phyloP scores from a whole-genome alignment of 2,113 vertebrate genomes.

The Epinephelus lanceolatus region DNA sequence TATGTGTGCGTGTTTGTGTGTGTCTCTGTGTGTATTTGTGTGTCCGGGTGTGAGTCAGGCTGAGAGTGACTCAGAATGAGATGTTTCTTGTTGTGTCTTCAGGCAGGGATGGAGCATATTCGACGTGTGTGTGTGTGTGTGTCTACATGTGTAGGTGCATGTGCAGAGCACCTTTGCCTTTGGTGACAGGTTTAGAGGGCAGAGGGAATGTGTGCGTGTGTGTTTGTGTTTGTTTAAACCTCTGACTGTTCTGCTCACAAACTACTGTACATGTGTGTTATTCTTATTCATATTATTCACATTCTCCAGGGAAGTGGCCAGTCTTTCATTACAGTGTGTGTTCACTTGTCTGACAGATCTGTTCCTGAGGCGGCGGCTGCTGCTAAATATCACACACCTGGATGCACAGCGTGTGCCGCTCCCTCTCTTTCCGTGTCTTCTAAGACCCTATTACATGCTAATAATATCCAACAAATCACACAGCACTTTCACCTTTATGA shows the following conservation, averaged over 20 bases:
- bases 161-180: slow-evolving; percentile 52
- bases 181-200: slow-evolving; percentile 62
- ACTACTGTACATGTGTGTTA: slow-evolving; percentile 60
- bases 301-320: slow-evolving; percentile 62
- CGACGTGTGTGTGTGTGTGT: slow-evolving; percentile 9
- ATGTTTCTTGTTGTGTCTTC: slow-evolving; percentile 69
- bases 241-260: slow-evolving; percentile 3
- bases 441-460: slow-evolving; percentile 62
- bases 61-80: slow-evolving; percentile 64
- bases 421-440: slow-evolving; percentile 39
- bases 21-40: slow-evolving; percentile 18
- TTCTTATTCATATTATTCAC: slow-evolving; percentile 68
- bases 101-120: slow-evolving; percentile 48
- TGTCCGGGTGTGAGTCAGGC: slow-evolving; percentile 50
- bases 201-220: slow-evolving; percentile 24
- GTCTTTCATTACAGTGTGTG: slow-evolving; percentile 57
- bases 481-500: slow-evolving; percentile 61
- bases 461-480: slow-evolving; percentile 63
- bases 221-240: slow-evolving; percentile 6
- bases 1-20: not conserved
- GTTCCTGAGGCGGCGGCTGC: slow-evolving; percentile 57
- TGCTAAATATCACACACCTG: slow-evolving; percentile 79
- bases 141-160: slow-evolving; percentile 26
- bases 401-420: slow-evolving; percentile 58
- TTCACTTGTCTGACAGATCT: slow-evolving; percentile 61